Conservation (phyloP, 1,140 invertebrate species). For the Drosophila sproati region DNA sequence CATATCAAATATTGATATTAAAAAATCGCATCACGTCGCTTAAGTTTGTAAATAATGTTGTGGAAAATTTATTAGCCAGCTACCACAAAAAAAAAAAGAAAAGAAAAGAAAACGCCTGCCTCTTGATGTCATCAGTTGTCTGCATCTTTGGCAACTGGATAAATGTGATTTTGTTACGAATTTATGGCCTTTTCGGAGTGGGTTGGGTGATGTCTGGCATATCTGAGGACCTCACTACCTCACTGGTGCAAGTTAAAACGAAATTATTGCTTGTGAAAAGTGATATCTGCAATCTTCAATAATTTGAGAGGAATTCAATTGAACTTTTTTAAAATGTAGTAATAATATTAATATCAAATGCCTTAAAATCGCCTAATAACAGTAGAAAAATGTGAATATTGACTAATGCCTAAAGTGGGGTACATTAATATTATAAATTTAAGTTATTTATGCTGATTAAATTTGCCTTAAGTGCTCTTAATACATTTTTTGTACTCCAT, state of each 20-base stretch:
- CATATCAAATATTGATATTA: slow-evolving; percentile 77
- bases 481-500: no score
- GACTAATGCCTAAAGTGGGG: no score
- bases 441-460: no score
- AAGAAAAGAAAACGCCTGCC: slow-evolving; percentile 11
- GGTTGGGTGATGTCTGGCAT: slow-evolving; percentile 25
- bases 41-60: slow-evolving; percentile 79
- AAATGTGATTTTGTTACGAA: slow-evolving; percentile 72
- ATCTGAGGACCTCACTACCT: background rate
- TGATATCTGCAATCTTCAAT: background rate
- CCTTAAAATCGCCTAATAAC: no score
- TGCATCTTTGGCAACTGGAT: slow-evolving; percentile 53
- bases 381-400: no score
- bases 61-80: slow-evolving; percentile 76
- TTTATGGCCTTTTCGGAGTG: slow-evolving; percentile 32
- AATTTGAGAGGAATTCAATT: slow-evolving; percentile 11
- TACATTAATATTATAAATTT: no score
- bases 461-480: no score
- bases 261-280: slow-evolving; percentile 8
- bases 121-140: slow-evolving; percentile 22
- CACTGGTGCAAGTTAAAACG: slow-evolving; percentile 9
- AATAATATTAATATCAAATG: no score
- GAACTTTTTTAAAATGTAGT: background rate
- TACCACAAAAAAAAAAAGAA: background rate
- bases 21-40: slow-evolving; percentile 79